Evolutionary conservation across 2,888 invertebrate genomes (phyloP).

Genomic region (Tiphia femorata): DNA sequence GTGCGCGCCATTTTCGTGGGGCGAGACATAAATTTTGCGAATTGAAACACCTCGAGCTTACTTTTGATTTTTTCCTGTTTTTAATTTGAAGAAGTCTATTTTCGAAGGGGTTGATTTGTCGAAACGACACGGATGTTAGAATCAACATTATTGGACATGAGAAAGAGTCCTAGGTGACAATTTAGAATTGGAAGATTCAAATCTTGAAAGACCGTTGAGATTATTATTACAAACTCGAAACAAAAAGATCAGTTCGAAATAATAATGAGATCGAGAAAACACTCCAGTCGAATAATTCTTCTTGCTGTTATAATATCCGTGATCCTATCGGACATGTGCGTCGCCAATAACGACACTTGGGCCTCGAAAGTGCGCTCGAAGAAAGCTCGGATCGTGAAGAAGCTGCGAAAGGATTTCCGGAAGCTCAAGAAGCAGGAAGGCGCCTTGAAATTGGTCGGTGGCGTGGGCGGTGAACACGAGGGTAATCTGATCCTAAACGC

Average conservation of each 20-base stretch:
- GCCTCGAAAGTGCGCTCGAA: constrained; percentile 38
- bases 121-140: too few species aligned
- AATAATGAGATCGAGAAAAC: constrained; percentile 15
- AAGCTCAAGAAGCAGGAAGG: constrained; percentile 81
- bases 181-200: too few species aligned
- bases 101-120: too few species aligned
- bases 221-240: background rate
- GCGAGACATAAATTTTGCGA: background rate
- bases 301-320: background rate
- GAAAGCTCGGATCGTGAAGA: constrained; percentile 76
- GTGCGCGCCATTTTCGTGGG: constrained; percentile 22
- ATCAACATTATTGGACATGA: too few species aligned
- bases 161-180: too few species aligned
- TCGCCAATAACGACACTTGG: constrained; percentile 14
- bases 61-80: background rate
- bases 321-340: constrained; percentile 10
- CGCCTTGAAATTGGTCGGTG: constrained; percentile 78
- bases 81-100: background rate
- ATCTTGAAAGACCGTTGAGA: background rate
- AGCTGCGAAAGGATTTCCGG: constrained; percentile 79
- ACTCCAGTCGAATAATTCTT: constrained; percentile 1
- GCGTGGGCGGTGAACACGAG: constrained; percentile 74
- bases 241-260: background rate
- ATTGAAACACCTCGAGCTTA: background rate
- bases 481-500: constrained; percentile 70